A percentile compares a stretch with the other conserved stretches of the same genome.
Conservation (phyloP, 1,140 invertebrate species). For the Aphaenogaster ashmeadi region DNA sequence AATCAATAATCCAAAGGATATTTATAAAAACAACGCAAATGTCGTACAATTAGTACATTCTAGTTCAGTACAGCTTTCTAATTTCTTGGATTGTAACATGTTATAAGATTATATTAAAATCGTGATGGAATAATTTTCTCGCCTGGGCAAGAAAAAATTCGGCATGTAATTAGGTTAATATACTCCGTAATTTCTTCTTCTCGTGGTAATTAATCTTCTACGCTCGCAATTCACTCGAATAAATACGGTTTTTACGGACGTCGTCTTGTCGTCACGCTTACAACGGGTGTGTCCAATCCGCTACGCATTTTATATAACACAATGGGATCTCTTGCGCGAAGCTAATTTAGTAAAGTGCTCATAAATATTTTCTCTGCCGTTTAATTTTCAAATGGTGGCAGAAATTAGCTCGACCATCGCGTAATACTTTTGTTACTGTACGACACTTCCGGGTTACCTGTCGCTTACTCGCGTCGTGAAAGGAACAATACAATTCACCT, state of each 20-base stretch:
- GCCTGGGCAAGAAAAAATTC: neutral
- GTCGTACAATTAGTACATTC: neutral
- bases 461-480: slow-evolving; percentile 33
- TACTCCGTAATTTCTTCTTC: neutral
- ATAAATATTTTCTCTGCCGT: slow-evolving; percentile 53
- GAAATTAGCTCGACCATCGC: slow-evolving; percentile 47
- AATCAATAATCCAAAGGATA: neutral
- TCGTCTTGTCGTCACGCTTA: slow-evolving; percentile 3
- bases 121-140: neutral
- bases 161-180: slow-evolving; percentile 9
- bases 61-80: neutral
- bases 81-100: neutral
- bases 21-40: neutral
- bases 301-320: slow-evolving; percentile 21
- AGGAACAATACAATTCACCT: slow-evolving; percentile 14
- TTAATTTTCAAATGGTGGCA: slow-evolving; percentile 62
- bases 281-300: neutral
- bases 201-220: slow-evolving; percentile 7
- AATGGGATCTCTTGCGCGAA: neutral
- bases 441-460: slow-evolving; percentile 24
- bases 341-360: slow-evolving; percentile 58
- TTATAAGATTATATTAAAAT: neutral
- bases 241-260: slow-evolving; percentile 7
- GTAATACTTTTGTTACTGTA: slow-evolving; percentile 41
- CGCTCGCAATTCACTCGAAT: neutral